Percentiles rank a stretch among this genome's conserved stretches.
Conservation (phyloP, 1,140 invertebrate species). For the Piezodorus guildinii region DNA sequence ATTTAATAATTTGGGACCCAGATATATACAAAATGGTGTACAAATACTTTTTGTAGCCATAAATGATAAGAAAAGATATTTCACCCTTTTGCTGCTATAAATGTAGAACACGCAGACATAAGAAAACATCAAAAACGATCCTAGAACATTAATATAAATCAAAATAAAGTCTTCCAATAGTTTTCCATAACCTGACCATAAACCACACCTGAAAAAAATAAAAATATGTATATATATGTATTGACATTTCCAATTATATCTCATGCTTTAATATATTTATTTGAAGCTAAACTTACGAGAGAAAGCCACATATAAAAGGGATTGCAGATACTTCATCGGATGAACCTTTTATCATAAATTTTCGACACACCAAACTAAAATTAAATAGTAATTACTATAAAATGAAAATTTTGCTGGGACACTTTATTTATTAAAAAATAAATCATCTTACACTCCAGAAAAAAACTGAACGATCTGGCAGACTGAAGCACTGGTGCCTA, state of each 20-base stretch:
- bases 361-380: conserved; percentile 50
- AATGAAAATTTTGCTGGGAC: neutral
- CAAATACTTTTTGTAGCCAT: too few relatives aligned
- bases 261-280: conserved; percentile 22
- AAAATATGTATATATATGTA: conserved; percentile 16
- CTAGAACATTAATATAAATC: conserved; percentile 5
- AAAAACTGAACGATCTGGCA: conserved; percentile 57
- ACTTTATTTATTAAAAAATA: neutral
- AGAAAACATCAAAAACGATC: neutral
- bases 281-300: conserved; percentile 49
- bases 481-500: conserved; percentile 49
- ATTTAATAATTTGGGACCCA: too few relatives aligned
- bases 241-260: conserved; percentile 23
- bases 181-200: neutral
- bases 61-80: neutral
- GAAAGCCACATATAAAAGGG: conserved; percentile 60
- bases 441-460: conserved; percentile 47
- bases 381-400: neutral
- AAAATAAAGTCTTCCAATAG: neutral
- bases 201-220: conserved; percentile 3
- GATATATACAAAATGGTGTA: too few relatives aligned
- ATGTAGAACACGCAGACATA: neutral
- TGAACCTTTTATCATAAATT: conserved; percentile 50
- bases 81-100: conserved; percentile 7
- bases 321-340: conserved; percentile 56